These are phyloP conservation scores for Chalcis sispes DNA, from an alignment of 2,888 invertebrate species.

Conservation along the genomic window DNA sequence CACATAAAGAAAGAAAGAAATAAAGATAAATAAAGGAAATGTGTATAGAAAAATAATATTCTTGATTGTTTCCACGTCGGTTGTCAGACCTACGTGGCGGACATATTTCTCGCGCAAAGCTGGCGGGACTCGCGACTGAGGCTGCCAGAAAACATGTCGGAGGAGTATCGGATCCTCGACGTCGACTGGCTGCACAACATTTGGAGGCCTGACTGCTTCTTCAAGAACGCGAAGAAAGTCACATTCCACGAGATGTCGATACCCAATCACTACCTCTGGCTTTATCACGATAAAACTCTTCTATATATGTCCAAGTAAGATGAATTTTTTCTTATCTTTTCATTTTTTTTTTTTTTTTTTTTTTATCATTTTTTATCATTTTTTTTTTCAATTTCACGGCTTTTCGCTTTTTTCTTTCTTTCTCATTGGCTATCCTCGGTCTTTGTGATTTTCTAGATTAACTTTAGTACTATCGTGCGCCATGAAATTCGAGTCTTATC, in stretches of 20 bases:
- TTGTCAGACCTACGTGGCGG: conserved; percentile 94
- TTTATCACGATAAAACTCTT: conserved; percentile 93
- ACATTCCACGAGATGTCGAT: conserved; percentile 97
- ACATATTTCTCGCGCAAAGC: conserved; percentile 94
- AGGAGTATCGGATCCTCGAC: conserved; percentile 92
- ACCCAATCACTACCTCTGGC: conserved; percentile 94
- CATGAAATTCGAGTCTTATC: conserved; percentile 96
- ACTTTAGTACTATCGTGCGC: conserved; percentile 94
- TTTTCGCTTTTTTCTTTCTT: too few species aligned
- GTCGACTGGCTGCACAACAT: conserved; percentile 93
- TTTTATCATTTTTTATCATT: too few species aligned
- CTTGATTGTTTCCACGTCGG: too few species aligned
- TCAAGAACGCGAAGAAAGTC: conserved; percentile 94
- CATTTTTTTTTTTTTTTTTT: not conserved
- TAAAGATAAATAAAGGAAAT: too few species aligned
- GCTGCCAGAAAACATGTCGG: conserved; percentile 95
- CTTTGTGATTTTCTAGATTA: conserved; percentile 81
- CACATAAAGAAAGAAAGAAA: too few species aligned
- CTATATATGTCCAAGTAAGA: conserved; percentile 94
- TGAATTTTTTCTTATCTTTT: not conserved
- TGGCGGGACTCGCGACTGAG: conserved; percentile 93
- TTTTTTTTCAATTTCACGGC: too few species aligned
- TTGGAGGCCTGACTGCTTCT: conserved; percentile 95
- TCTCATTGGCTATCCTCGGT: not conserved
- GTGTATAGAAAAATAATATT: too few species aligned